A percentile compares a stretch with the other conserved stretches of the same genome.
phyloP scores from a whole-genome alignment of 2,888 invertebrate genomes.

The Drosophila atripex region DNA sequence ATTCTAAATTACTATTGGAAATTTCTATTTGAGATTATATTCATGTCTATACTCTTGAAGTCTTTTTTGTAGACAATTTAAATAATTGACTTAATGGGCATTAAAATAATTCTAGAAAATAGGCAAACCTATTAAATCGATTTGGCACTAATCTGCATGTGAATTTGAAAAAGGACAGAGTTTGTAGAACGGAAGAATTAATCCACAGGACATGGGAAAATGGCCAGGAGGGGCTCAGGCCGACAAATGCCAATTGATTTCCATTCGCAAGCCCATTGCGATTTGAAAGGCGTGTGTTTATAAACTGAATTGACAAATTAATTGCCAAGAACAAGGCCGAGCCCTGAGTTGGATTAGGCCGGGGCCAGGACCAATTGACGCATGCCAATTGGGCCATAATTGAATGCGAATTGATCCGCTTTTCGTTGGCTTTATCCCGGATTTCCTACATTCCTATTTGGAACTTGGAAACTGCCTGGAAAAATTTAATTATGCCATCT shows the following conservation, averaged over 20 bases:
- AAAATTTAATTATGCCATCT: conserved; percentile 67
- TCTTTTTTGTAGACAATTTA: too few species aligned
- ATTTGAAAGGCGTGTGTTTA: conserved; percentile 29
- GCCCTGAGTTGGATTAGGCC: conserved; percentile 12
- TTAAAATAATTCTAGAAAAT: not conserved
- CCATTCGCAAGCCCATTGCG: conserved; percentile 16
- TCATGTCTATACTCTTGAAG: too few species aligned
- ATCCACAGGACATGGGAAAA: conserved; percentile 13
- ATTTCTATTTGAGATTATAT: too few species aligned
- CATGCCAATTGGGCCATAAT: conserved; percentile 56
- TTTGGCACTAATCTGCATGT: not conserved
- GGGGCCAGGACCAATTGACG: conserved; percentile 20
- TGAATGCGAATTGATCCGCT: conserved; percentile 46
- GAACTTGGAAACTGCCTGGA: conserved; percentile 36
- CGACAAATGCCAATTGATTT: conserved; percentile 21
- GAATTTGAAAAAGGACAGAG: not conserved
- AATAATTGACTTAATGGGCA: too few species aligned
- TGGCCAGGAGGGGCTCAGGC: not conserved
- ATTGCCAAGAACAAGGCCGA: not conserved
- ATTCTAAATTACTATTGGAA: too few species aligned
- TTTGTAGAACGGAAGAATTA: not conserved
- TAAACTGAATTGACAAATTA: conserved; percentile 40
- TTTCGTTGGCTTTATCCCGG: not conserved
- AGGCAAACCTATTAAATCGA: not conserved
- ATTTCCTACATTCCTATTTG: not conserved